Percentiles rank a stretch among this genome's conserved stretches.
Evolutionary conservation across 2,797 vertebrate species (phyloP).

Genomic region (Prionace glauca): DNA sequence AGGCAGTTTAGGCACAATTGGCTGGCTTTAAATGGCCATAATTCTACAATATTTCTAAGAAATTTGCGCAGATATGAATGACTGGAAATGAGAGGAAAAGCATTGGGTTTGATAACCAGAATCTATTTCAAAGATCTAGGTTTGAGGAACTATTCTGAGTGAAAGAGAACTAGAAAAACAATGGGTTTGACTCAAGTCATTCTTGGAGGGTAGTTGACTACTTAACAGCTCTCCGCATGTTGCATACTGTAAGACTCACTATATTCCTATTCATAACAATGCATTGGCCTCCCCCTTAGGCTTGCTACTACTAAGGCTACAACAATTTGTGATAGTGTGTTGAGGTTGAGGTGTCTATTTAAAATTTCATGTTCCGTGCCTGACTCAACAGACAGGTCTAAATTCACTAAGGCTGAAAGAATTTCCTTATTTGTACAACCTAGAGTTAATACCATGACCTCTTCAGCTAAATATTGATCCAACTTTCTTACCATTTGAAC

Average conservation of each 20-base stretch:
- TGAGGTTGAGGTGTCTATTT: neutral
- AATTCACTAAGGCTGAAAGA: neutral
- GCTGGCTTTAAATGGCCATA: neutral
- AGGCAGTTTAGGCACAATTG: neutral
- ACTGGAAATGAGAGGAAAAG: neutral
- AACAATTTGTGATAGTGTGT: neutral
- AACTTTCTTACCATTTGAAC: neutral
- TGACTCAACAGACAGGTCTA: neutral
- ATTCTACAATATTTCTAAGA: neutral
- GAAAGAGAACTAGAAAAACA: neutral
- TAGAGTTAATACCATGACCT: neutral
- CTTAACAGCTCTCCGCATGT: no score
- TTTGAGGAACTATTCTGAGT: neutral
- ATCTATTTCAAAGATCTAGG: neutral
- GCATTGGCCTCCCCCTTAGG: neutral
- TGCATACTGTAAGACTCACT: neutral
- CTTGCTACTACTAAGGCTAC: neutral
- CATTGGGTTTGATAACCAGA: neutral
- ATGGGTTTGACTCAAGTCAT: neutral
- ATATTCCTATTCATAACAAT: no score
- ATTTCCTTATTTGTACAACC: neutral
- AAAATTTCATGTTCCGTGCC: neutral
- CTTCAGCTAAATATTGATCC: neutral
- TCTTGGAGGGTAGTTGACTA: no score
- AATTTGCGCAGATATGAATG: neutral